A percentile compares a stretch with the other conserved stretches of the same genome.
Evolutionary conservation across 2,888 invertebrate species (phyloP).

Genomic region (Liposcelis brunnea): DNA sequence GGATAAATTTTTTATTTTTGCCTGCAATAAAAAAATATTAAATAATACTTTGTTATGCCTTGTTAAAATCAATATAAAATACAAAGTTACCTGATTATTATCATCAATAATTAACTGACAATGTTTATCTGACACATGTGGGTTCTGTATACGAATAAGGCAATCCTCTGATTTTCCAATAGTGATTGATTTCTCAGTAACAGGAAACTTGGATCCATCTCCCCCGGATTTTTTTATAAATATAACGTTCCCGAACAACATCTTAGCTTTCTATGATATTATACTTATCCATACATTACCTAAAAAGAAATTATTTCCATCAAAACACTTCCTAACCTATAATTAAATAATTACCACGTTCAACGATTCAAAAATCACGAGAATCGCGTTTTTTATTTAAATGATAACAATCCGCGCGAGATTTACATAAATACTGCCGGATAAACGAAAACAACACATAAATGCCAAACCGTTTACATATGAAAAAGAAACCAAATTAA

Average conservation of each 20-base stretch:
- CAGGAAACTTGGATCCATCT: conserved; percentile 5
- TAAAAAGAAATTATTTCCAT: too few relatives aligned
- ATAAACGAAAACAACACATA: too few relatives aligned
- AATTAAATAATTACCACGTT: too few relatives aligned
- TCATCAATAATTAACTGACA: conserved; percentile 1
- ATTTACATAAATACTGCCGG: too few relatives aligned
- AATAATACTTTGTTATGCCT: background rate
- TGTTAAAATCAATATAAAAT: background rate
- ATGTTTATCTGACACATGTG: background rate
- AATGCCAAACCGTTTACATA: too few relatives aligned
- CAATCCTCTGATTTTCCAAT: conserved; percentile 4
- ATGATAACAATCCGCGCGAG: too few relatives aligned
- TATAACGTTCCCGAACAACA: conserved; percentile 2
- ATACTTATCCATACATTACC: too few relatives aligned
- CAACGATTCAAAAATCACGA: too few relatives aligned
- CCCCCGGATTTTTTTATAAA: background rate
- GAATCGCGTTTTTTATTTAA: too few relatives aligned
- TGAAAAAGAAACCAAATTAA: too few relatives aligned
- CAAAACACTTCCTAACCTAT: too few relatives aligned
- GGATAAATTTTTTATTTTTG: background rate
- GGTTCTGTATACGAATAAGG: background rate
- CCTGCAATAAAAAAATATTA: background rate
- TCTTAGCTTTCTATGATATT: background rate
- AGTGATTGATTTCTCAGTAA: background rate
- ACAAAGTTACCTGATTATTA: background rate